Base-by-base conservation (phyloP, 2,888 invertebrate species). In the Stenodema calcarata region DNA sequence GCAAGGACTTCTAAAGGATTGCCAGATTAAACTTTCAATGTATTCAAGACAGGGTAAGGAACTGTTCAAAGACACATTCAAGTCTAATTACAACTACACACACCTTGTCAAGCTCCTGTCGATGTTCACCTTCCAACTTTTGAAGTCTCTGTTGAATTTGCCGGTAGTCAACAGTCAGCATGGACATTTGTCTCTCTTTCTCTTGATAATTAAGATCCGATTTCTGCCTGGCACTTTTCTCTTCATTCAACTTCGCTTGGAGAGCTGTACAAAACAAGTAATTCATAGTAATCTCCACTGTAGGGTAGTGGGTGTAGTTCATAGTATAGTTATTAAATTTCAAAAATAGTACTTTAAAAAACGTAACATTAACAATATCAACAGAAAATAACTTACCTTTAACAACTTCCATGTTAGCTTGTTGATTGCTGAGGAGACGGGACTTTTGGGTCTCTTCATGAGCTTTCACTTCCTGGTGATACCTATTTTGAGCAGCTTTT, bases 91-190 rank as follows among this genome's bases (percentile, higher is more conserved):
- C 35, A 2, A 7, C 7, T 35, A 7, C 73, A 28, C 54, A 69
- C 89, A 94, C 95, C 94, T 96, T 96, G 90, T 97, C 97, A 27
- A 94, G 93, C 92, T 97, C 97, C 91, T 97, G 96, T 6, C 96
- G 93, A 90, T 96, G 95, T 91, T 98, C 98, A n/a, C 96, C 96
- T 91, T 98, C 97, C 11, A 98, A 92, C 90, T 97, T 97, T 90
- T 97, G 96, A 88, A 98, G 92, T 87, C 97, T 94, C 90, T 97
- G 96, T 90, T 97, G 97, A 90, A 98, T 95, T 92, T 98, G 98
- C n/a, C 97, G 93, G 91, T 98, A 96, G 92, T 99, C 99, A 1
- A 99, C 97, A 27, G 96, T 96, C 44, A 98, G 93, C 96, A 98
- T 98, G 14, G 97, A 98, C 91, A 98, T 96, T 91, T 98, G 97